phyloP scores from a whole-genome alignment of 2,113 vertebrate genomes.

The Chloroceryle aenea region DNA sequence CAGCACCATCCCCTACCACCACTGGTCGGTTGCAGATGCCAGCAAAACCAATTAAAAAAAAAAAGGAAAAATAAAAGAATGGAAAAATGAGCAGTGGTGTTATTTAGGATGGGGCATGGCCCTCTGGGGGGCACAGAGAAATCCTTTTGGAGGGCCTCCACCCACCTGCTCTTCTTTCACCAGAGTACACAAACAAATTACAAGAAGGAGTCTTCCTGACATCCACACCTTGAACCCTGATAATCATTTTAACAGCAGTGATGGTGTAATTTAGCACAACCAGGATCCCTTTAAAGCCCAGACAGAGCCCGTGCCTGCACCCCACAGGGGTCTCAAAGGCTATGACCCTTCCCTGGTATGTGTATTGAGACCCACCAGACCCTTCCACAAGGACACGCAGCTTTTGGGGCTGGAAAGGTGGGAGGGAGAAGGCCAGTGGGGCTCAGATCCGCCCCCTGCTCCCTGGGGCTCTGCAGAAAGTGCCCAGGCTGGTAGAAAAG shows the following conservation, averaged over 20 bases:
- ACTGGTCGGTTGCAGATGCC: fast-evolving
- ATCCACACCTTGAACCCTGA: background rate
- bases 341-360: no score
- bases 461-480: no score
- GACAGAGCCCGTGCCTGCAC: background rate
- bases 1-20: fast-evolving
- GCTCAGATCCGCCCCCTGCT: no score
- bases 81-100: fast-evolving
- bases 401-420: no score
- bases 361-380: background rate
- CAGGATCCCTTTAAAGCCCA: fast-evolving
- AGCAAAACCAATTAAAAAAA: background rate
- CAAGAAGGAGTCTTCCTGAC: background rate
- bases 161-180: background rate
- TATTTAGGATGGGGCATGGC: background rate
- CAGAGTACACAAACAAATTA: background rate
- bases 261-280: background rate
- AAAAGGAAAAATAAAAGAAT: background rate
- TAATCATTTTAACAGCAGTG: background rate
- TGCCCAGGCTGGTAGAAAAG: no score
- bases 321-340: background rate
- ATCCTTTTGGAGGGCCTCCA: background rate
- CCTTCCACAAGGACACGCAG: background rate
- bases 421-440: no score
- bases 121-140: background rate